phyloP scores from a whole-genome alignment of 2,113 vertebrate genomes.

The Sceloporus undulatus region DNA sequence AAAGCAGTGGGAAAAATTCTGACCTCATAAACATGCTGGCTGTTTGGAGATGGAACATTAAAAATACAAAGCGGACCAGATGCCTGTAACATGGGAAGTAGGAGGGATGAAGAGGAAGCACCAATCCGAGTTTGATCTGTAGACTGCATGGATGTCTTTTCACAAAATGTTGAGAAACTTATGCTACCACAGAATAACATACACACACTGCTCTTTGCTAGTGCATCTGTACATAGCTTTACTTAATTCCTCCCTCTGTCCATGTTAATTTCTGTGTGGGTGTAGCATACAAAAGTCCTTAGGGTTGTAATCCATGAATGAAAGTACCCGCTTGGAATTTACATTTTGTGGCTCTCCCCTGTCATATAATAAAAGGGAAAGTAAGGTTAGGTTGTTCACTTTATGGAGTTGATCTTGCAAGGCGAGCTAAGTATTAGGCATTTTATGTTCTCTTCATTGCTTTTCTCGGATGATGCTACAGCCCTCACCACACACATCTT shows the following conservation, averaged over 20 bases:
- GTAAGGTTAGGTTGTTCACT: background rate
- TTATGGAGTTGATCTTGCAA: background rate
- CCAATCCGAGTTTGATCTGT: background rate
- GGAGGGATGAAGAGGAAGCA: background rate
- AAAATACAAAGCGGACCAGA: background rate
- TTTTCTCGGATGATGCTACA: background rate
- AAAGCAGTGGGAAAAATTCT: background rate
- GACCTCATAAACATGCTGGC: too few relatives aligned
- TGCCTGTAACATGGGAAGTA: background rate
- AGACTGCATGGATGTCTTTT: background rate
- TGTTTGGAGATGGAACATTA: background rate
- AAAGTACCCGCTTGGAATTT: background rate
- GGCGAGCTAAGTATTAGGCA: background rate
- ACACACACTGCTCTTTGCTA: background rate
- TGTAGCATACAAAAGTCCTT: background rate
- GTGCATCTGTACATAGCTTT: background rate
- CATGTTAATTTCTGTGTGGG: background rate
- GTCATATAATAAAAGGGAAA: background rate
- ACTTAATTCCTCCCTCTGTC: background rate
- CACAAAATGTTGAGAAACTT: background rate
- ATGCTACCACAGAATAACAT: background rate
- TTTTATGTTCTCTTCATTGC: background rate
- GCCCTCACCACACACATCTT: background rate
- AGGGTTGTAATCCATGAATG: constrained; percentile 6
- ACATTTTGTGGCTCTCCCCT: background rate